These are phyloP conservation scores for Serilophus lunatus DNA, from an alignment of 2,113 vertebrate species.

Conservation along the genomic window DNA sequence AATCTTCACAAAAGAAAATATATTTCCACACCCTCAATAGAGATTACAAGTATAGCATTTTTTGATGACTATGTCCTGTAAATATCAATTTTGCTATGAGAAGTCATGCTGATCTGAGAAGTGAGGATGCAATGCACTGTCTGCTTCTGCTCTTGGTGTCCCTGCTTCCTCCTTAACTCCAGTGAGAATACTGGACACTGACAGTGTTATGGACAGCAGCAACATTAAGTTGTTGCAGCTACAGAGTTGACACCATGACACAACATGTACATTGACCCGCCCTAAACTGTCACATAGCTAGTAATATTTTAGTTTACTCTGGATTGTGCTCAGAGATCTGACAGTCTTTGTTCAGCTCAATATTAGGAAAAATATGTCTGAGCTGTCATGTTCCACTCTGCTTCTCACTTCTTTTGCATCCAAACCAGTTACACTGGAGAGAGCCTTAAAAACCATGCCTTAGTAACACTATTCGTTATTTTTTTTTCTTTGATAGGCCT, in stretches of 20 bases:
- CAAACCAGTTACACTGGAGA: neutral
- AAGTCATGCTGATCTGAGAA: neutral
- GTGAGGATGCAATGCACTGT: accelerated
- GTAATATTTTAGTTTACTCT: neutral
- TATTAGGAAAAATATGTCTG: neutral
- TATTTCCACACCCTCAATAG: neutral
- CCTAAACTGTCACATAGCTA: neutral
- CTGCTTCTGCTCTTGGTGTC: neutral
- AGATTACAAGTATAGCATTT: too few species aligned
- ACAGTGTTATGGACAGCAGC: neutral
- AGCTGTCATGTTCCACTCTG: neutral
- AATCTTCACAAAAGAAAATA: neutral
- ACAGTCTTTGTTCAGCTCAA: neutral
- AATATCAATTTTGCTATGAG: neutral
- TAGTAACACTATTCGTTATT: neutral
- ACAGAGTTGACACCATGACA: neutral
- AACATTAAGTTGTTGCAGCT: neutral
- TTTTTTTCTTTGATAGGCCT: neutral
- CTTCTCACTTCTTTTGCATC: neutral
- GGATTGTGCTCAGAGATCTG: accelerated
- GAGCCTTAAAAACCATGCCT: neutral
- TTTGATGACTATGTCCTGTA: neutral
- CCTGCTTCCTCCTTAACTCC: neutral
- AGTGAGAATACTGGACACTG: neutral
- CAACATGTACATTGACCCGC: accelerated